Base-by-base conservation (phyloP, 2,797 vertebrate species). In the Benthosema pterotum region DNA sequence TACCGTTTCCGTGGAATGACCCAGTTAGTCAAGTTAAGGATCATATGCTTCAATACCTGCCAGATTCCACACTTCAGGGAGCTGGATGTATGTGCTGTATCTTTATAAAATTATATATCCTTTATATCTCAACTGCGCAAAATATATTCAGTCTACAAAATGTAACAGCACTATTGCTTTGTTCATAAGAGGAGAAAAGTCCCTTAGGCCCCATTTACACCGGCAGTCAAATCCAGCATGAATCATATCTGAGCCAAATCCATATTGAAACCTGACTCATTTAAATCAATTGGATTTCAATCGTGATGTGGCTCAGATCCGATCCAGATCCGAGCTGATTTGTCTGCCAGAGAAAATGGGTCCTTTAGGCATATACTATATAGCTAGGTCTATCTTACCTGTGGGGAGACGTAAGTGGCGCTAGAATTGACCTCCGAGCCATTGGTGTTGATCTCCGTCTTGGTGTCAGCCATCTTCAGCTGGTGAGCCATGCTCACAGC, bases 401-500 rank as follows among this genome's bases (percentile, higher is more conserved):
- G 93, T 6, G 85, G 77, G 52, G 88, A 82, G 42, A 63, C 22
- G 4, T 92, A 86, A 46, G 72, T 69, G 68, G 85, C 60, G 69
- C 78, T 56, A 52, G 86, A 22, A 65, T 59, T 88, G 17, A 78
- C 49, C 50, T 91, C 91, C 0, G 91, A 89, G 32, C 89, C 92
- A 5, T 92, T 93, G 0, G 87, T 85, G 46, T 92, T 90, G n/a
- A 88, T 19, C 5, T 92, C 91, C 3, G 85, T 61, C 22, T 89
- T 94, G 3, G 82, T 67, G 60, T 96, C 93, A 0, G 88, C 74
- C 83, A 92, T 95, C 92, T 91, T 96, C 63, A 92, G 19, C 58
- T 89, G 91, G 0, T 91, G 93, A 54, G 91, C 92, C 46, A 83
- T 77, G 42, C 59, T 84, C 4, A 93, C 77, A 0, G 92, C 81